Conservation (phyloP, 2,888 invertebrate species). For the Drosophila mettleri region DNA sequence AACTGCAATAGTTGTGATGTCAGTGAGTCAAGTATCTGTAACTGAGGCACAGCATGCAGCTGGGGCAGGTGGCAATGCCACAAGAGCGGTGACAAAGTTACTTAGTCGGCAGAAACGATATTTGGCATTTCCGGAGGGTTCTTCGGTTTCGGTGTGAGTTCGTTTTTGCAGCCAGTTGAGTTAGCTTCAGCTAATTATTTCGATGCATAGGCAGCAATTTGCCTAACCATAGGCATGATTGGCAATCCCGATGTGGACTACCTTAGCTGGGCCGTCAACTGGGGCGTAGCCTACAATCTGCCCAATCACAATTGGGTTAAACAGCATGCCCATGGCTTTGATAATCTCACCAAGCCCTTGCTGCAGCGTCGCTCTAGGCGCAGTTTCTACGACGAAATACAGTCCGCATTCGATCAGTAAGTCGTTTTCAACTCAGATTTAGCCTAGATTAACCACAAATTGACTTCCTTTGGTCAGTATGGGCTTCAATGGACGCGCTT, state of each 20-base stretch:
- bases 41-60: constrained; percentile 1
- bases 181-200: constrained; percentile 6
- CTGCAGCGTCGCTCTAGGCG: constrained; percentile 87
- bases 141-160: constrained; percentile 86
- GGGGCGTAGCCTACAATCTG: constrained; percentile 89
- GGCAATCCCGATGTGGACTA: constrained; percentile 87
- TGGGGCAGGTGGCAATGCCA: constrained; percentile 36
- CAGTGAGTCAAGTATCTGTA: constrained; percentile 1
- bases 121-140: constrained; percentile 87
- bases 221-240: constrained; percentile 87
- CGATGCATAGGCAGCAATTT: constrained; percentile 86
- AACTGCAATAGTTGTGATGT: constrained; percentile 14
- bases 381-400: constrained; percentile 89
- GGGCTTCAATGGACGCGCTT: constrained; percentile 90
- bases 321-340: constrained; percentile 83
- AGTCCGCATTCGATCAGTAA: constrained; percentile 89
- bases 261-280: constrained; percentile 89
- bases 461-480: constrained; percentile 86
- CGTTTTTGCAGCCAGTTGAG: neutral
- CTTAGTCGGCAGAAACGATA: constrained; percentile 85
- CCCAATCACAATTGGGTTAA: constrained; percentile 87
- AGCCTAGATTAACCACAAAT: neutral
- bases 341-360: constrained; percentile 63
- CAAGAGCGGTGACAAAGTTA: constrained; percentile 38
- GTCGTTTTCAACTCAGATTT: constrained; percentile 15